Base-by-base conservation (phyloP, 2,113 vertebrate genomes). In the Datnioides undecimradiatus region DNA sequence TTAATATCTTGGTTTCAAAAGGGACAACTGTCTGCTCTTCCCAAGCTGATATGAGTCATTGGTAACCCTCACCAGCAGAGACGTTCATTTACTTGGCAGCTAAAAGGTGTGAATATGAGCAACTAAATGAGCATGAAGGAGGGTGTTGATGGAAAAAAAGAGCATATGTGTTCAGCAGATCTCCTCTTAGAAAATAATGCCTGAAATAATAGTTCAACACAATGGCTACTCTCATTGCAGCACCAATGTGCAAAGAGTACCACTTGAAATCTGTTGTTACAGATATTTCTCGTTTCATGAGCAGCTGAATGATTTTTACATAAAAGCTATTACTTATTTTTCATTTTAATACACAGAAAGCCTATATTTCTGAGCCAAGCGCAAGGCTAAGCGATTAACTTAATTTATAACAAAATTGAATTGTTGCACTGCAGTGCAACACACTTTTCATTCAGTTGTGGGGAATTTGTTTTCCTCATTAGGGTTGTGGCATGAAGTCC, bases 61-160 rank as follows among this genome's bases (percentile, higher is more conserved):
- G 19, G 10, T 54, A 63, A 64, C 43, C 27, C 36, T 79, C 48
- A 40, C 36, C 36, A 73, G 34, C 2, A 10, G 52, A 87, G 57
- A 68, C 11, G 21, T 55, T 82, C 17, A 72, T 79, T 84, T 72
- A 76, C 67, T 76, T 73, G 73, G 67, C 79, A 87, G 79, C 41
- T 66, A 38, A 79, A 76, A 76, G 59, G 79, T 84, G 85, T 80
- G 63, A 88, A 85, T 68, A 62, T 59, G 71, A 83, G 59, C 54
- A 74, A 46, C 36, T 64, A 60, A 80, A 85, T 76, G 23, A 82
- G 82, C 14, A 8, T 73, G 74, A 84, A 76, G 27, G 14, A 82
- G 59, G 60, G 72, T 79, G 86, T 70, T 83, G 55, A 80, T 57
- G 60, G n/a, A n/a, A 65, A 76, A 80, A 72, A 73, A 58, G 41